Conservation (phyloP, 2,113 vertebrate species). For the Carlito syrichta region DNA sequence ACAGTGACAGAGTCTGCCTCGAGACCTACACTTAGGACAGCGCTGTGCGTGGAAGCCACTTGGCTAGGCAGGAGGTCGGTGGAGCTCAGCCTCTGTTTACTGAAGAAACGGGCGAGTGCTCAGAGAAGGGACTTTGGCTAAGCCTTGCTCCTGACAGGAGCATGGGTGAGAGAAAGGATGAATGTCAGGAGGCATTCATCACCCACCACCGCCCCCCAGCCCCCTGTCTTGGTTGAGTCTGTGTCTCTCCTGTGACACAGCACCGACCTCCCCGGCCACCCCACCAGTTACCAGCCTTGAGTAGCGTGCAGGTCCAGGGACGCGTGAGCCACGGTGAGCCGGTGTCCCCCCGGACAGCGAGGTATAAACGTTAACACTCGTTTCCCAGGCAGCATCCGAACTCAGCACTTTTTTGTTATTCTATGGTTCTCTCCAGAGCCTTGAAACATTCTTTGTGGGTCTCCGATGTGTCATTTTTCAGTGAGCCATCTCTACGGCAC, state of each 20-base stretch:
- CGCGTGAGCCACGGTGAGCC: not conserved
- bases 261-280: not conserved
- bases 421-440: not conserved
- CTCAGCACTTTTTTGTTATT: not conserved
- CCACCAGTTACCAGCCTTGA: not conserved
- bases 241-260: not conserved
- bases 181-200: not conserved
- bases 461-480: slow-evolving; percentile 51
- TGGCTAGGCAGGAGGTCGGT: not conserved
- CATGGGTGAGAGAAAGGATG: not conserved
- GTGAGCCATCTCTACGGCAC: slow-evolving; percentile 29
- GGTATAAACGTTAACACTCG: not conserved
- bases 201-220: too few relatives aligned
- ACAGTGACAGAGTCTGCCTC: not conserved
- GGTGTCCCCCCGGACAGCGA: not conserved
- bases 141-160: not conserved
- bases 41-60: not conserved
- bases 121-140: not conserved
- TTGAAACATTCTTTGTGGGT: slow-evolving; percentile 26
- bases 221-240: too few relatives aligned
- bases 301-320: not conserved
- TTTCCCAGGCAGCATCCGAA: not conserved
- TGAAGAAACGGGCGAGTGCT: not conserved
- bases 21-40: too few relatives aligned
- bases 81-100: not conserved